Base-by-base conservation (phyloP, 2,888 invertebrate genomes). In the Ennomos erosarius region DNA sequence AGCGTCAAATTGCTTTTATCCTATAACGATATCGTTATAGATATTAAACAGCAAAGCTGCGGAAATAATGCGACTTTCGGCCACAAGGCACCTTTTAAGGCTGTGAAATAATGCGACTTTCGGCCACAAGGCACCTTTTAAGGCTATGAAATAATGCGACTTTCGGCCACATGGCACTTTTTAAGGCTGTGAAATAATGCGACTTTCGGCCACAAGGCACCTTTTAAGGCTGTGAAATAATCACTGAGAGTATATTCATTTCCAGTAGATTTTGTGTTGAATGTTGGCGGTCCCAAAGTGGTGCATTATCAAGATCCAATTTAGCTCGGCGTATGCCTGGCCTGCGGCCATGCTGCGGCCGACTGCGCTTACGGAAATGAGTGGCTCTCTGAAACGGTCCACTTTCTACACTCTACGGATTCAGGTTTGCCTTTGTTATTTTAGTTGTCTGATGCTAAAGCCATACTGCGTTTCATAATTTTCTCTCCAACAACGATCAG, bases 121-220 rank as follows among this genome's bases (percentile, higher is more conserved):
- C 10, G 13, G 42, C 42, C 11, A 55, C 42, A 36, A 47, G 11
- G 13, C 16, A 16, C 36, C 40, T 47, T 47, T 36, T 47, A n/a
- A n/a, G n/a, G n/a, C 46, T 13, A 9, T 43, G 13, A n/a, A 36
- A 51, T 51, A 43, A 37, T 33, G n/a, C n/a, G n/a, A n/a, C n/a
- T n/a, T n/a, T 40, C 10, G 13, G 42, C 42, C 11, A 55, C 42
- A 36, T 42, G 11, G 13, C 16, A 16, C 36, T 38, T 47, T 47
- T 36, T 47, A n/a, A n/a, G n/a, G n/a, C 46, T 13, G n/a, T 43
- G 48, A 55, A 48, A 55, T 55, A 26, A 55, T 43, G 47, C 37
- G 16, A n/a, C n/a, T 26, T 36, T 40, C 10, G 13, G 42, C 42
- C 11, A 55, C 42, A 36, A 47, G 11, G 13, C 16, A 16, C 36